A percentile compares a stretch with the other conserved stretches of the same genome.
These are phyloP conservation scores for Penaeus indicus DNA, from an alignment of 1,140 invertebrate genomes.

Conservation along the genomic window DNA sequence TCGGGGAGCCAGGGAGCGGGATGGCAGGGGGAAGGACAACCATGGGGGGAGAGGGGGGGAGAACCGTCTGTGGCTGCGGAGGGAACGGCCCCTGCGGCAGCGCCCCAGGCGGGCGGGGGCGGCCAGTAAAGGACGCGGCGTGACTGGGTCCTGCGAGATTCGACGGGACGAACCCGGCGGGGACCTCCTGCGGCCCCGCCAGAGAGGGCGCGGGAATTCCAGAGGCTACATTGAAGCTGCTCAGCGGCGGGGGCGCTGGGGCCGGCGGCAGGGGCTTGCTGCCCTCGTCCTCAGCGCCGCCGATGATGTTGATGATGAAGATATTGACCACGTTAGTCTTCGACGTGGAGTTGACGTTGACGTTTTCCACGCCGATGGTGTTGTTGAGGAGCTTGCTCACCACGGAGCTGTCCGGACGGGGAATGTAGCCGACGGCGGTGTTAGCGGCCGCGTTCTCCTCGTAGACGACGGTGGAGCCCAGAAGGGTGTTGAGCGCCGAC, in stretches of 20 bases:
- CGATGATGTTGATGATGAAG: constrained; percentile 65
- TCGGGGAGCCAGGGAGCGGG: neutral
- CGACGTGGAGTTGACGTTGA: constrained; percentile 39
- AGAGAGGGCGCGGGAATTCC: neutral
- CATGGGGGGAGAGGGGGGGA: neutral
- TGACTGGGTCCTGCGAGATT: too few species aligned
- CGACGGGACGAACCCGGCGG: too few species aligned
- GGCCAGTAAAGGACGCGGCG: too few species aligned
- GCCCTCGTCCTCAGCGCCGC: constrained; percentile 8
- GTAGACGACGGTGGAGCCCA: constrained; percentile 48
- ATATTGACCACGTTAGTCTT: constrained; percentile 65
- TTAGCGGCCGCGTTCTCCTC: neutral
- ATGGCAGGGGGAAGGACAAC: neutral
- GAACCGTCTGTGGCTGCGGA: too few species aligned
- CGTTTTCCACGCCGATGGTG: constrained; percentile 20
- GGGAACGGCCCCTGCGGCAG: too few species aligned
- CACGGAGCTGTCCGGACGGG: constrained; percentile 37
- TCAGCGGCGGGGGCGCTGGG: neutral
- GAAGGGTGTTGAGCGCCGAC: constrained; percentile 43
- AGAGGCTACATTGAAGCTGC: neutral
- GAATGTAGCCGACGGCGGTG: constrained; percentile 41
- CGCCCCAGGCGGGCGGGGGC: too few species aligned
- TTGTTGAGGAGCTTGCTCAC: constrained; percentile 43
- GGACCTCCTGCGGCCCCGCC: neutral
- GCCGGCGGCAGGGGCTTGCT: neutral